Percentiles rank a stretch among this genome's conserved stretches.
These are phyloP conservation scores for Quadroppia sp. DNA, from an alignment of 2,888 invertebrate species.

Conservation along the genomic window DNA sequence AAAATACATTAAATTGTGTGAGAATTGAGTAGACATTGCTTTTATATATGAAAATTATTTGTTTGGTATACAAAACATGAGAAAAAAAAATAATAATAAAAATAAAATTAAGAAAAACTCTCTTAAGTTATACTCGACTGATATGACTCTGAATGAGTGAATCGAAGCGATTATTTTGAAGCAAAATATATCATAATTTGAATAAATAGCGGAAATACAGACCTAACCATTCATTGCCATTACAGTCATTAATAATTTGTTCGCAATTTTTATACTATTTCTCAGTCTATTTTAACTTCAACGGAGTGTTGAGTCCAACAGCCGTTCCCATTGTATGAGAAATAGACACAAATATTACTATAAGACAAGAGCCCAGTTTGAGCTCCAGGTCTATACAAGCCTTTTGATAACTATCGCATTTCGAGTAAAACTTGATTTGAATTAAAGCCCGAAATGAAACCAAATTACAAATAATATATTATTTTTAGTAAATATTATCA, in stretches of 20 bases:
- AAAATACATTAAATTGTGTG: not conserved
- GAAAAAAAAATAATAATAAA: not conserved
- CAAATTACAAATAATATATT: too few species aligned
- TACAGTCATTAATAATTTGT: conserved; percentile 27
- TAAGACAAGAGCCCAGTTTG: not conserved
- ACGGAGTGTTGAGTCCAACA: not conserved
- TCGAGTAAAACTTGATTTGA: too few species aligned
- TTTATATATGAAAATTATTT: too few species aligned
- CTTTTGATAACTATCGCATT: too few species aligned
- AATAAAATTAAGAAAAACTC: too few species aligned
- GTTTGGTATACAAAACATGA: too few species aligned
- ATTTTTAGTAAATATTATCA: too few species aligned
- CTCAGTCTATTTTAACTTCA: not conserved
- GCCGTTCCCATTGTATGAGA: not conserved
- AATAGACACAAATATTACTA: not conserved
- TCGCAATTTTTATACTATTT: not conserved
- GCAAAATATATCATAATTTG: conserved; percentile 10
- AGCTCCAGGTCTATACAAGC: not conserved
- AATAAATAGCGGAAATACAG: conserved; percentile 17
- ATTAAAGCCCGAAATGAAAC: too few species aligned
- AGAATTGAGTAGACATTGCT: too few species aligned
- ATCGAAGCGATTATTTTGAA: not conserved
- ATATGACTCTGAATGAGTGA: conserved; percentile 2
- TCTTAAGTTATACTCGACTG: not conserved
- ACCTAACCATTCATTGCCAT: not conserved